Percentiles rank a stretch among this genome's conserved stretches.
phyloP scores from a whole-genome alignment of 1,140 invertebrate species.

The Eurosta solidaginis region DNA sequence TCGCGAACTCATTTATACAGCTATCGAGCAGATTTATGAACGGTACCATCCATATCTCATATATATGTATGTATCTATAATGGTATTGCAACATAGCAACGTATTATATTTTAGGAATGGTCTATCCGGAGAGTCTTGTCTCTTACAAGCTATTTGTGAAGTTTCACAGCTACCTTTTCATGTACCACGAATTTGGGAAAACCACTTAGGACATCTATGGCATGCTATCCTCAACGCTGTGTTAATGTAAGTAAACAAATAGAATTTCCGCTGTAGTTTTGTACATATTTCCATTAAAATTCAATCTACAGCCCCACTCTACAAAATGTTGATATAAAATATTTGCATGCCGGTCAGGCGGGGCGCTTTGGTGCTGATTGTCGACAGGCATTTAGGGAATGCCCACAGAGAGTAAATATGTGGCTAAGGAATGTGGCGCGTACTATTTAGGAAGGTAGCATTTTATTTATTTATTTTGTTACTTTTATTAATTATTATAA shows the following conservation, averaged over 20 bases:
- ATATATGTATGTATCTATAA: neutral
- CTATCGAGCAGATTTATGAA: constrained; percentile 25
- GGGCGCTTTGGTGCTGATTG: constrained; percentile 46
- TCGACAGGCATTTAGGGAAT: constrained; percentile 14
- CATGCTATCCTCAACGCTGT: constrained; percentile 46
- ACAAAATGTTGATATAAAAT: constrained; percentile 47
- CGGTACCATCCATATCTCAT: neutral
- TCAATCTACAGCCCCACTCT: constrained; percentile 38
- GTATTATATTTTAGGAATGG: constrained; percentile 20
- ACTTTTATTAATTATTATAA: no score
- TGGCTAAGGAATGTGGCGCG: constrained; percentile 1
- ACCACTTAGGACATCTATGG: constrained; percentile 37
- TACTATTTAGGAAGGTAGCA: neutral
- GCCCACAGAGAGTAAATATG: neutral
- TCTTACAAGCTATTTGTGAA: constrained; percentile 51
- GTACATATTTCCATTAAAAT: neutral
- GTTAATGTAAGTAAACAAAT: constrained; percentile 43
- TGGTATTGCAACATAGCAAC: neutral
- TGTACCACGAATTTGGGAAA: constrained; percentile 29
- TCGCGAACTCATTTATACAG: constrained; percentile 27
- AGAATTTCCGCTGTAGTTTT: no score
- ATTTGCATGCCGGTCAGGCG: constrained; percentile 47
- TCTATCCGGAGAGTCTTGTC: constrained; percentile 33
- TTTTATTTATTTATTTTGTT: no score
- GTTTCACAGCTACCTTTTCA: constrained; percentile 43